Base-by-base conservation (phyloP, 1,140 invertebrate species). In the Lerema accius region DNA sequence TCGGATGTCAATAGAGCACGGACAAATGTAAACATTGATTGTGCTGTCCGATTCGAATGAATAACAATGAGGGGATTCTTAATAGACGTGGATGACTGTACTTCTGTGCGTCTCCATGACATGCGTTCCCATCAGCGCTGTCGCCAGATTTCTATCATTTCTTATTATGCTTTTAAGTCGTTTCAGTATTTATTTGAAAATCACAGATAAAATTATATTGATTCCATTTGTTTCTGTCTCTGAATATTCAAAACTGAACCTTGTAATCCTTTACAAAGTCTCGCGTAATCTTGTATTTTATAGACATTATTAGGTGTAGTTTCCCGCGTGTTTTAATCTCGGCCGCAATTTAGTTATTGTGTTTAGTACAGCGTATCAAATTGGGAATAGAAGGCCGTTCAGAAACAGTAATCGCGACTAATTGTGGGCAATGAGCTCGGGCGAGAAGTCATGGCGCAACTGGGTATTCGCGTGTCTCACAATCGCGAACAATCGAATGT, bases 401-500 rank as follows among this genome's bases (percentile, higher is more conserved):
- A 37, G 55, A 59, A 59, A 59, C 28, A 37, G 55, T 48, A 59
- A 59, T 59, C 55, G 45, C 42, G 43, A 59, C 55, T 59, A 59
- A 59, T 59, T 59, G 55, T 48, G 43, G 53, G 40, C 53, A 58
- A 58, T 58, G 53, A 45, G 19, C 53, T 58, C 53, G 53, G 53
- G 39, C 53, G 53, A 32, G 53, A 58, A 58, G 14, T 35, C 40
- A 17, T 58, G 53, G 53, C 40, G 53, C 53, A 58, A 59, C 42
- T n/a, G 28, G 43, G 42, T 59, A 64, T 70, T 72, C 65, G 72
- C 77, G 70, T 75, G 76, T 79, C 70, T 58, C 66, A 72, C 69
- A 61, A 62, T 67, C 59, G 51, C 67, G 62, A 74, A 82, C 80
- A 83, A 84, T 82, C 73, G 74, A 74, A 79, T 70, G 77, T 73